A percentile compares a stretch with the other conserved stretches of the same genome.
Evolutionary conservation across 92 coral and sea anemone species (phyloP).

Genomic region (Montipora capitata): DNA sequence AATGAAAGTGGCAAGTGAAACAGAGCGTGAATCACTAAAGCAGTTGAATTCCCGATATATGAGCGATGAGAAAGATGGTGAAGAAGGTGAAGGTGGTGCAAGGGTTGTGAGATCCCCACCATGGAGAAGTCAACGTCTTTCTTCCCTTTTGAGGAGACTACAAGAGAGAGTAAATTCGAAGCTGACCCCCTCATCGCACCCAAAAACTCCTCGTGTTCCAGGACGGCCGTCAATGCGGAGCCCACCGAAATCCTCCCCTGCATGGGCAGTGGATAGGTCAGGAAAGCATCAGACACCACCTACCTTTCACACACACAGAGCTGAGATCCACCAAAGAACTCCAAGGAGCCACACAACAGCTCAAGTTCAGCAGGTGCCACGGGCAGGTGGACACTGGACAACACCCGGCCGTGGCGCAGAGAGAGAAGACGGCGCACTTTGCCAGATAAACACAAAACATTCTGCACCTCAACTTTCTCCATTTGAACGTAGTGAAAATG

Average conservation of each 20-base stretch:
- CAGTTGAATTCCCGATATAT: neutral
- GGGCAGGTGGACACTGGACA: neutral
- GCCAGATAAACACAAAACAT: too few species aligned
- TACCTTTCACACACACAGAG: neutral
- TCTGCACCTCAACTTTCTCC: neutral
- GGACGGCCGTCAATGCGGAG: neutral
- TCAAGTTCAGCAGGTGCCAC: neutral
- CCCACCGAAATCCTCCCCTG: neutral
- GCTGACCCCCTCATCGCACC: too few species aligned
- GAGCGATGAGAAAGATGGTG: neutral
- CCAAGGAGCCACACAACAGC: neutral
- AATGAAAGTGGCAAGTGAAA: neutral
- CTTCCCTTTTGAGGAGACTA: too few species aligned
- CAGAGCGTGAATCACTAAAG: neutral
- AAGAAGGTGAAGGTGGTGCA: neutral
- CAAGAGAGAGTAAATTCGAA: too few species aligned
- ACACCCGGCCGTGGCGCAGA: too few species aligned
- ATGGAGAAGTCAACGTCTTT: too few species aligned
- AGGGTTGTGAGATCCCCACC: neutral
- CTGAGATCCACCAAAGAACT: too few species aligned
- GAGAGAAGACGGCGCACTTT: too few species aligned
- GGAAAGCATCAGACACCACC: neutral
- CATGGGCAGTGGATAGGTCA: neutral
- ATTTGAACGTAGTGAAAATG: neutral
- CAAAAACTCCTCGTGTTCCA: neutral